phyloP scores from a whole-genome alignment of 2,113 vertebrate genomes.

The Ia io region DNA sequence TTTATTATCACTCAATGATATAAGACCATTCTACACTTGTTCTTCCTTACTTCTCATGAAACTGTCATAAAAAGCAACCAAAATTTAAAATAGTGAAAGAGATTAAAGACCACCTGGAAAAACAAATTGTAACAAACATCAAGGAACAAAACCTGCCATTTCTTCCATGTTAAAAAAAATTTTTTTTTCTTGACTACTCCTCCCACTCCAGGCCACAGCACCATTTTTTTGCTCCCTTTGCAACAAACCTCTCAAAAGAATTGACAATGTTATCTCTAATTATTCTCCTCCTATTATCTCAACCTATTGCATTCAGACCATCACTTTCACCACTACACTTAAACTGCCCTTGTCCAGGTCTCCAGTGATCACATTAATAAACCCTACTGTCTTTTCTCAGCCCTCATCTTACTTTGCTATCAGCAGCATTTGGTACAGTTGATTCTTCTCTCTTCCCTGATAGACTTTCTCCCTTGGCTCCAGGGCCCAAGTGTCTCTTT shows the following conservation, averaged over 20 bases:
- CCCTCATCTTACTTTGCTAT: background rate
- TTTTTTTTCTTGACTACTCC: background rate
- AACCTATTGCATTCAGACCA: background rate
- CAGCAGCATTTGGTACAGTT: background rate
- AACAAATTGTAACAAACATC: background rate
- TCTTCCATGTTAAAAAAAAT: background rate
- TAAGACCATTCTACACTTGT: background rate
- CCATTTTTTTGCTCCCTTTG: background rate
- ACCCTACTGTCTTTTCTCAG: background rate
- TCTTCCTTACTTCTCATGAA: background rate
- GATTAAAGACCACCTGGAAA: background rate
- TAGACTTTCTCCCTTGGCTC: background rate
- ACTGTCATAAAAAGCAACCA: background rate
- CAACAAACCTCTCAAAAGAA: background rate
- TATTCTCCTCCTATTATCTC: background rate
- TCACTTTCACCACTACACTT: background rate
- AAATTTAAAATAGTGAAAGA: constrained; percentile 9
- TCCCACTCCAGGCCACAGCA: background rate
- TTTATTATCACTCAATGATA: background rate
- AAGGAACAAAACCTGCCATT: background rate
- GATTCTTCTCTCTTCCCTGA: background rate
- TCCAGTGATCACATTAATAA: background rate
- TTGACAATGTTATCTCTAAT: background rate
- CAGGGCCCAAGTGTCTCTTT: background rate
- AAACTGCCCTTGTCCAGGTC: background rate